A percentile compares a stretch with the other conserved stretches of the same genome.
Evolutionary conservation across 2,888 invertebrate species (phyloP).

Genomic region (Parnassius glacialis): DNA sequence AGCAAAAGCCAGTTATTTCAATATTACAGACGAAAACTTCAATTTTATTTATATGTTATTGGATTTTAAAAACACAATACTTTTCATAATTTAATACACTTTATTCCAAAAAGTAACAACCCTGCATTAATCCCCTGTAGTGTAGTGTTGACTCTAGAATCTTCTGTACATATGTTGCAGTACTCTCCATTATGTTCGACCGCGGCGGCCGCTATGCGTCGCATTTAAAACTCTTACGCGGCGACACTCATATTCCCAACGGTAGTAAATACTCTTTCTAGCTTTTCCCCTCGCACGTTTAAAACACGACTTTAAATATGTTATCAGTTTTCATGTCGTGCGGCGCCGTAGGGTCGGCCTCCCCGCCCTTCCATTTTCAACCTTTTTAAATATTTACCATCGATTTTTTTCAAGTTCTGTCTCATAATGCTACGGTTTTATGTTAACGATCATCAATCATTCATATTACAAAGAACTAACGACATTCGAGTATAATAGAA

Average conservation of each 20-base stretch:
- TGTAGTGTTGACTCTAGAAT: conserved; percentile 3
- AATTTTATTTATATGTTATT: no score
- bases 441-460: no score
- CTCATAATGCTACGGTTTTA: no score
- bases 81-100: no score
- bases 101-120: not conserved
- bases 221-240: conserved; percentile 48
- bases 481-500: no score
- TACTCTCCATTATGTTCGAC: conserved; percentile 42
- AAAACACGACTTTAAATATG: conserved; percentile 71
- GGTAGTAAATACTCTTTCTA: conserved; percentile 65
- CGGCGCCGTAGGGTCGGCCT: conserved; percentile 62
- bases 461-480: no score
- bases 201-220: conserved; percentile 42
- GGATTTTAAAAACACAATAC: no score
- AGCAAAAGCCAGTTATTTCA: no score
- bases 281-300: conserved; percentile 58
- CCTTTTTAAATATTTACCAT: conserved; percentile 55
- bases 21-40: no score
- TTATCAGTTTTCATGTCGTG: conserved; percentile 75
- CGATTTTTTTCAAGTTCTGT: conserved; percentile 43
- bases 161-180: conserved; percentile 39
- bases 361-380: conserved; percentile 55
- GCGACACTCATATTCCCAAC: conserved; percentile 52
- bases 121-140: conserved; percentile 9